These are phyloP conservation scores for Leptothorax acervorum DNA, from an alignment of 2,888 invertebrate species.

Conservation along the genomic window DNA sequence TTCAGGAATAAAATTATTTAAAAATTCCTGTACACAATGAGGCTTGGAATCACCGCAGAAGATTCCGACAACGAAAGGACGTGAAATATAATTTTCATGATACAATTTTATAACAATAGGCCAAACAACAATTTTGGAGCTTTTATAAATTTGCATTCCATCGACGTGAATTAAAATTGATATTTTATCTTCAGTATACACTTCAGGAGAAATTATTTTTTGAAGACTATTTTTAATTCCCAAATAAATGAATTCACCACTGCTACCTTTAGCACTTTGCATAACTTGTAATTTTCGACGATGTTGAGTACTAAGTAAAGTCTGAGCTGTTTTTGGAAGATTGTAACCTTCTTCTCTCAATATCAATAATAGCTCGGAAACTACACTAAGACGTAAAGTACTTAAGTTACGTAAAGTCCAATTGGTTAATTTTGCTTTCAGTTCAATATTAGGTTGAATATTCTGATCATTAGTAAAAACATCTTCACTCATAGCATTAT, in stretches of 20 bases:
- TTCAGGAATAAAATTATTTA: neutral
- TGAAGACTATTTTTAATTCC: neutral
- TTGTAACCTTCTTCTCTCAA: slow-evolving; percentile 4
- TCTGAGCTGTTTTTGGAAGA: neutral
- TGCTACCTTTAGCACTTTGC: neutral
- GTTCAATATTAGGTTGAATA: neutral
- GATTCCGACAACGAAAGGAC: slow-evolving; percentile 6
- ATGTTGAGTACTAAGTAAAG: slow-evolving; percentile 1
- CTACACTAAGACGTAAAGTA: neutral
- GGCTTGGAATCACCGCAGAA: neutral
- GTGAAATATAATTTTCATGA: neutral
- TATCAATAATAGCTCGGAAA: neutral
- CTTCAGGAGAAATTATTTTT: neutral
- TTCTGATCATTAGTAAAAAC: neutral
- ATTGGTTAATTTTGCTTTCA: neutral
- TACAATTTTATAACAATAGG: neutral
- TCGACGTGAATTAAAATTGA: neutral
- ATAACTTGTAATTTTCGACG: neutral
- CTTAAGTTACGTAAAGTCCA: neutral
- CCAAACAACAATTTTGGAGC: neutral
- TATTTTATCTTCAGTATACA: slow-evolving; percentile 1
- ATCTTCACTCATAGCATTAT: neutral
- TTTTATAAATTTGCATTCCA: slow-evolving; percentile 13
- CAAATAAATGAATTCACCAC: neutral
- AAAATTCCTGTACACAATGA: neutral